Evolutionary conservation across 2,113 vertebrate species (phyloP).

Genomic region (Catharus fuscescens): DNA sequence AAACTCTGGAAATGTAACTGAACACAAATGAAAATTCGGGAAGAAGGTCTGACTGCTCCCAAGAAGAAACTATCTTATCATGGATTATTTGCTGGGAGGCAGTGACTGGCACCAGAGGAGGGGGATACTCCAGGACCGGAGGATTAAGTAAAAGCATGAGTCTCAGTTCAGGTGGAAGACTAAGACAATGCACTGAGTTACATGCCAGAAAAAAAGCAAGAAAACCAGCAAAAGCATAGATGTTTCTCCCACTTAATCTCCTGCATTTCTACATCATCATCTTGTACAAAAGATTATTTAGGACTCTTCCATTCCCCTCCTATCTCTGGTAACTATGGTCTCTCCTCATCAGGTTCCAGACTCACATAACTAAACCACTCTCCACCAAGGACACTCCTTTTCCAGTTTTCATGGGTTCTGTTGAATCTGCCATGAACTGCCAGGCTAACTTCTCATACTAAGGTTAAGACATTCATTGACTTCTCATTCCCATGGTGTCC

Average conservation of each 20-base stretch:
- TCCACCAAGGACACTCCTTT: neutral
- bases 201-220: neutral
- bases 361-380: neutral
- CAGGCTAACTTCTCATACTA: neutral
- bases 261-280: neutral
- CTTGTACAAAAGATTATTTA: neutral
- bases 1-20: neutral
- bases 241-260: neutral
- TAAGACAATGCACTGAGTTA: neutral
- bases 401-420: neutral
- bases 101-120: neutral
- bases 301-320: neutral
- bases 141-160: neutral
- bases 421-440: neutral
- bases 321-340: fast-evolving
- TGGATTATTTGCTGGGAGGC: neutral
- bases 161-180: neutral
- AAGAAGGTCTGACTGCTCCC: neutral
- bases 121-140: neutral
- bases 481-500: neutral
- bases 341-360: neutral
- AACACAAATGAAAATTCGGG: neutral
- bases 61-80: neutral
- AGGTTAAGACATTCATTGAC: neutral
- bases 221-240: neutral